Evolutionary conservation across 2,888 invertebrate genomes (phyloP), one percentile per base, ranked within the genome.

Genomic region (Crossocerus cetratus): DNA sequence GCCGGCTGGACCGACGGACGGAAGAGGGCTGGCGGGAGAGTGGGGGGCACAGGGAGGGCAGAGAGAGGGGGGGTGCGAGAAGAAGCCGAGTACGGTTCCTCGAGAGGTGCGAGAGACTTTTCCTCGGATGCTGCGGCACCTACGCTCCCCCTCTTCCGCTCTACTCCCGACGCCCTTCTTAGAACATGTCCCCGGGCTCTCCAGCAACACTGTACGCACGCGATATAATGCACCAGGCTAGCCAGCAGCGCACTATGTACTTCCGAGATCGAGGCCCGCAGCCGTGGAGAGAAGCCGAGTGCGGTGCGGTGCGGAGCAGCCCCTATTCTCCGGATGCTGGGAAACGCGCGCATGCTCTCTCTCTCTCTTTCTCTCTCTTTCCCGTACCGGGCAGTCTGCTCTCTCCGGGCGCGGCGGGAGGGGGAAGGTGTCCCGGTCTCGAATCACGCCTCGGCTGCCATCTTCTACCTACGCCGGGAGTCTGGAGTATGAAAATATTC

Each of bases 401-500:
- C 32, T 0, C 32, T 11, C 32, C 32, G 32, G 8, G 8, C 32
- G 32, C 32, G 8, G 32, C 82, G 76, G 74, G 66, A 79, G 83
- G 77, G 32, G 11, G 82, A 77, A 81, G 76, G 79, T 76, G 72
- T 80, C 82, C 84, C 81, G 79, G 79, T 75, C 82, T 79, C 81
- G 80, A 86, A 87, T 89, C 87, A 88, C 88, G 86, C 87, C 85
- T 86, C 84, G 87, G 86, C 86, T 89, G 88, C 89, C 89, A 89
- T 89, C 88, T 89, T 89, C 89, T 89, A 88, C 88, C 87, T 84
- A 84, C 86, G 86, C 84, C 84, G 86, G 86, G 87, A 88, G 86
- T 88, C 87, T 86, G 83, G 87, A 86, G 85, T 88, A 88, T 88
- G 88, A 89, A 89, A 89, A 89, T 89, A 89, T 89, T 89, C 89